Conservation (phyloP, 2,797 vertebrate species). For the Myiotriccus ornatus region DNA sequence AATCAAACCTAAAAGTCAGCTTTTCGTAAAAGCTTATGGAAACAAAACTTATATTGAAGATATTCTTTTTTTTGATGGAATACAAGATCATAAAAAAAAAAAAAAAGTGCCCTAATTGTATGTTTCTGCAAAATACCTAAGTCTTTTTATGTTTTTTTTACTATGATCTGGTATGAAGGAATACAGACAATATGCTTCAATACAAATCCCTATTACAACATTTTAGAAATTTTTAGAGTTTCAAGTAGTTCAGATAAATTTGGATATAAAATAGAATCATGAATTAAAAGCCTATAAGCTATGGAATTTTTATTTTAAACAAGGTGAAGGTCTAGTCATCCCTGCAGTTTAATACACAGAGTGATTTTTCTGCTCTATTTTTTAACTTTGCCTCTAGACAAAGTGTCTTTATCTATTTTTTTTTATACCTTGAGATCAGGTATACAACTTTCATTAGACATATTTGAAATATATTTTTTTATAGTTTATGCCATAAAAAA, state of each 20-base stretch:
- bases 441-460: neutral
- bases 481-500: neutral
- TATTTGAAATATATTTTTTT: neutral
- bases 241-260: neutral
- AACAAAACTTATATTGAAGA: neutral
- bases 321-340: neutral
- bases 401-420: neutral
- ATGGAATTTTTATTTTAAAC: neutral
- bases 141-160: neutral
- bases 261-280: neutral
- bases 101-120: rapidly evolving
- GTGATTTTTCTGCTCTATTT: neutral
- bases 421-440: neutral
- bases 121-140: neutral
- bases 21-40: neutral
- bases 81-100: too few species aligned
- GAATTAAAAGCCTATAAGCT: neutral
- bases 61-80: rapidly evolving
- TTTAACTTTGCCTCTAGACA: neutral
- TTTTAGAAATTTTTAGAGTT: neutral
- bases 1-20: neutral
- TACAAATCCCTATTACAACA: neutral
- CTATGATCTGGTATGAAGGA: neutral
- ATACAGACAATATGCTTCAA: neutral
- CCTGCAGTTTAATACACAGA: neutral